phyloP scores from a whole-genome alignment of 2,797 vertebrate genomes.

The Clarias platycephalus region DNA sequence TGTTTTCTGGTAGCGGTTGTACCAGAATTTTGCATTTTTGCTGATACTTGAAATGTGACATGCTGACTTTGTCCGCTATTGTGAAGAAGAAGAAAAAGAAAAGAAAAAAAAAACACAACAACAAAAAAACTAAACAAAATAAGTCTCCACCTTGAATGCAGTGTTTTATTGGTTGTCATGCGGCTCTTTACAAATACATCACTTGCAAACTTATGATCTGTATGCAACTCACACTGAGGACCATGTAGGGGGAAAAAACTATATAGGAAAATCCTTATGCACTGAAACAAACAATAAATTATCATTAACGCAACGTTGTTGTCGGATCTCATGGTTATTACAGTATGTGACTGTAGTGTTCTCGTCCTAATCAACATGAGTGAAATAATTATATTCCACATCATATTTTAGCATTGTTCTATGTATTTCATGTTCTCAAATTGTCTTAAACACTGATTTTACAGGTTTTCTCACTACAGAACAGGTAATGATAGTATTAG shows the following conservation, averaged over 20 bases:
- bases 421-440: not conserved
- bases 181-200: slow-evolving; percentile 55
- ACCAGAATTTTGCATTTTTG: slow-evolving; percentile 60
- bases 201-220: slow-evolving; percentile 29
- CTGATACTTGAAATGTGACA: slow-evolving; percentile 77
- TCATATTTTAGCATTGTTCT: not conserved
- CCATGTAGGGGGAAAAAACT: slow-evolving; percentile 32
- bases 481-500: not conserved
- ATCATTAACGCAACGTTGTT: slow-evolving; percentile 36
- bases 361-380: not conserved
- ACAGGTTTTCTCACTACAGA: not conserved
- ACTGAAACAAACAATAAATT: slow-evolving; percentile 48
- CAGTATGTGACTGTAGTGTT: slow-evolving; percentile 20
- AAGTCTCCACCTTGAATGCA: slow-evolving; percentile 42
- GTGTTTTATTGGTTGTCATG: slow-evolving; percentile 64
- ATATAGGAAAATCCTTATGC: slow-evolving; percentile 32
- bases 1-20: slow-evolving; percentile 51
- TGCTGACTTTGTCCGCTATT: slow-evolving; percentile 64
- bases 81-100: slow-evolving; percentile 24
- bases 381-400: not conserved
- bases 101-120: not conserved
- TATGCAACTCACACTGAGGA: slow-evolving; percentile 45
- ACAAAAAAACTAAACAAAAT: not conserved
- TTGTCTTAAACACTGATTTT: not conserved
- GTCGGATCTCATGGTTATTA: slow-evolving; percentile 41